These are phyloP conservation scores for Drosophila nebulosa DNA, from an alignment of 1,140 invertebrate genomes.

Conservation along the genomic window DNA sequence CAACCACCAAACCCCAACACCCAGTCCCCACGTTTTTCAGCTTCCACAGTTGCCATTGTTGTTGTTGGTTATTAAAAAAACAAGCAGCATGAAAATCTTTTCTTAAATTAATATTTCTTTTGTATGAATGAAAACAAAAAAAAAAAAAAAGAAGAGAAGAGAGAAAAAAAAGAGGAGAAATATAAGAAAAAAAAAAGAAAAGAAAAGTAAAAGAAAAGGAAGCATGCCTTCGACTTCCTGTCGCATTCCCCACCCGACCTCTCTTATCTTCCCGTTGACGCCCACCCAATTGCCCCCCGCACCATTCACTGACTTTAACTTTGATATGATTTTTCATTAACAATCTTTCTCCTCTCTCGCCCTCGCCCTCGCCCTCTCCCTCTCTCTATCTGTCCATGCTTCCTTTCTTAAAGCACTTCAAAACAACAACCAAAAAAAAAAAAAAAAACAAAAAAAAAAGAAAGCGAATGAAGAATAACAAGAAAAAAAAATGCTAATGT, in stretches of 20 bases:
- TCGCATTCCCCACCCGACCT: conserved; percentile 14
- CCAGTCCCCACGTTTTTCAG: no score
- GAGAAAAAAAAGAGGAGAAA: conserved; percentile 15
- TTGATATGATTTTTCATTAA: conserved; percentile 63
- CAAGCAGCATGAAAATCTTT: conserved; percentile 65
- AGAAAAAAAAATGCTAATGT: not conserved
- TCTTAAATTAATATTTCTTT: conserved; percentile 73
- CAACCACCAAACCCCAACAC: no score
- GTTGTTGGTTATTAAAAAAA: conserved; percentile 71
- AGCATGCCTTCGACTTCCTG: conserved; percentile 54
- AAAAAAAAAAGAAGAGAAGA: conserved; percentile 2
- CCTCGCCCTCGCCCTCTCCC: conserved; percentile 9
- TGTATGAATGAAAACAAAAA: conserved; percentile 28
- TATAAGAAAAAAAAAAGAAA: conserved; percentile 14
- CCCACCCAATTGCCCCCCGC: not conserved
- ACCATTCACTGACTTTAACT: conserved; percentile 30
- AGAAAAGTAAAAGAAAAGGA: conserved; percentile 37
- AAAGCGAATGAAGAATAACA: not conserved
- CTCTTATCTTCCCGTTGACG: not conserved
- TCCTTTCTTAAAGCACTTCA: conserved; percentile 10
- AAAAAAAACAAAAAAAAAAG: not conserved
- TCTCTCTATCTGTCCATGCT: no score
- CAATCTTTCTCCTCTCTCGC: conserved; percentile 26
- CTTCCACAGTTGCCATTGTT: conserved; percentile 44
- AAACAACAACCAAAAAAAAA: conserved; percentile 4